Percentiles rank a stretch among this genome's conserved stretches.
Evolutionary conservation across 2,113 vertebrate genomes (phyloP).

Genomic region (Pan paniscus): DNA sequence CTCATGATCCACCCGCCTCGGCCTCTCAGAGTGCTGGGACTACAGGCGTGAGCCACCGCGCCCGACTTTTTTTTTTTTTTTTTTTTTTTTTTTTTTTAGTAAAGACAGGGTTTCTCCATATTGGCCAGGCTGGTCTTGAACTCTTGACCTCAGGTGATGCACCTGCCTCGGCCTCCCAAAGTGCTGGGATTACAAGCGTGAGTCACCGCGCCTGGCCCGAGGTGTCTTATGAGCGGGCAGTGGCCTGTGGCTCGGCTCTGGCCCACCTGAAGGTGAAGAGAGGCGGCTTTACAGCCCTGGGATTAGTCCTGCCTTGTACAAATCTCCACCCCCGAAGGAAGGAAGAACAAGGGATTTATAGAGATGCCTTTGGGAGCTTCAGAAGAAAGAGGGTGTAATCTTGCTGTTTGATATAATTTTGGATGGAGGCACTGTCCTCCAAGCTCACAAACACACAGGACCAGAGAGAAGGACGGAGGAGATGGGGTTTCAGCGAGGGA

Average conservation of each 20-base stretch:
- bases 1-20: accelerated
- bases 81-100: too few species aligned
- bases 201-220: accelerated
- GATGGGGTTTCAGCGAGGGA: not conserved
- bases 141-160: too few species aligned
- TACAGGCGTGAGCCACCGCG: accelerated
- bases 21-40: too few species aligned
- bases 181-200: too few species aligned
- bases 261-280: not conserved
- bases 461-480: accelerated
- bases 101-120: too few species aligned
- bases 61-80: too few species aligned
- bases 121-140: too few species aligned
- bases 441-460: too few species aligned
- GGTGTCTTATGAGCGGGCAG: accelerated
- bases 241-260: accelerated
- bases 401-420: accelerated
- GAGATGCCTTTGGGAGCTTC: not conserved
- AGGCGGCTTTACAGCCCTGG: accelerated
- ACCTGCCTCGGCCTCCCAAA: too few species aligned
- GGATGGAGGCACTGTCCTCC: accelerated
- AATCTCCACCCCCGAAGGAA: accelerated
- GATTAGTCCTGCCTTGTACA: accelerated
- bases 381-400: accelerated
- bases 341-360: accelerated